Percentiles rank a stretch among this genome's conserved stretches.
These are phyloP conservation scores for Charaxes varanes DNA, from an alignment of 1,140 invertebrate genomes.

Conservation along the genomic window DNA sequence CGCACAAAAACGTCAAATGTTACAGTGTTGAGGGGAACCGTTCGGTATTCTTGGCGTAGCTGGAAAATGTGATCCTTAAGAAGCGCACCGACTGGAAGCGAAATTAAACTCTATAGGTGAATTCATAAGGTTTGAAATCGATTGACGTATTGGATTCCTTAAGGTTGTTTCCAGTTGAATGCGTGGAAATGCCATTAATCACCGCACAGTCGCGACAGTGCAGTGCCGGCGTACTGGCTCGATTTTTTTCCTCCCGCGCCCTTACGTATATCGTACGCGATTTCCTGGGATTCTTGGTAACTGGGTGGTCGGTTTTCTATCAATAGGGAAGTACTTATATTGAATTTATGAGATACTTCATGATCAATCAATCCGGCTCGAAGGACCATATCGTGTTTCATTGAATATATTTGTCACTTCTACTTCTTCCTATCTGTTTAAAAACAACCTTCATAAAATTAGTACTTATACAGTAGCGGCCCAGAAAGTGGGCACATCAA, in stretches of 20 bases:
- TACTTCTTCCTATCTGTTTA: too few relatives aligned
- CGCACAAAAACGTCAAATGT: slow-evolving; percentile 71
- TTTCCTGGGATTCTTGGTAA: slow-evolving; percentile 62
- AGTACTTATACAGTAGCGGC: too few relatives aligned
- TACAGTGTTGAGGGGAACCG: slow-evolving; percentile 68
- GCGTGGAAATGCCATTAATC: slow-evolving; percentile 66
- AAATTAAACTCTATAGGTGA: slow-evolving; percentile 13
- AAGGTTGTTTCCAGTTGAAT: slow-evolving; percentile 52
- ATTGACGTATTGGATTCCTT: slow-evolving; percentile 10
- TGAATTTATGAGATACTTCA: too few relatives aligned
- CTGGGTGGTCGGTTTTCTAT: slow-evolving; percentile 62
- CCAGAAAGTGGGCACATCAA: too few relatives aligned
- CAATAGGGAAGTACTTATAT: slow-evolving; percentile 28
- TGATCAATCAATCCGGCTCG: too few relatives aligned
- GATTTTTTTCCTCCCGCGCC: slow-evolving; percentile 68
- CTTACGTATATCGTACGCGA: slow-evolving; percentile 68
- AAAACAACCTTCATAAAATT: too few relatives aligned
- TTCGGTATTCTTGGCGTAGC: slow-evolving; percentile 57
- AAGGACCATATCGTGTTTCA: too few relatives aligned
- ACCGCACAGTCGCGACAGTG: slow-evolving; percentile 67
- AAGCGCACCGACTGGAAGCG: too few relatives aligned
- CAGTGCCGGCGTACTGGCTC: slow-evolving; percentile 58
- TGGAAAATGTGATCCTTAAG: slow-evolving; percentile 17
- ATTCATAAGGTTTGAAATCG: slow-evolving; percentile 15
- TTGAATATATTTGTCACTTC: too few relatives aligned